Conservation (phyloP, 2,888 invertebrate species). For the Carcina quercana region DNA sequence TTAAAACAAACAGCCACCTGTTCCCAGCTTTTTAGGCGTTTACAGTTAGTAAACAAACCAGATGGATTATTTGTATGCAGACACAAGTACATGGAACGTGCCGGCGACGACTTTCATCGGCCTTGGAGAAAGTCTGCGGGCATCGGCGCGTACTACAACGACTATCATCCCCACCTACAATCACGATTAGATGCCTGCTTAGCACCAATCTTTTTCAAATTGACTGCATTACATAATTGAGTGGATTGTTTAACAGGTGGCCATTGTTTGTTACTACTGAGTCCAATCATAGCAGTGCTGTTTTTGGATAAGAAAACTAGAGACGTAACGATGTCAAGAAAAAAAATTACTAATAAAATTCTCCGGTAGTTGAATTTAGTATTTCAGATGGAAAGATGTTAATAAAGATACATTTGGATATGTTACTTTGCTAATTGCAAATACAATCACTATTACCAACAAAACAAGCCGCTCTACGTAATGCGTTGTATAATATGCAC, state of each 20-base stretch:
- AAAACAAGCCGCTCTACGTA: too few species aligned
- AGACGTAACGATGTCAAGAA: neutral
- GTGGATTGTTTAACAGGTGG: constrained; percentile 1
- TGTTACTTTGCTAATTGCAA: constrained; percentile 6
- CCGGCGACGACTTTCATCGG: constrained; percentile 58
- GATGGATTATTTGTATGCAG: constrained; percentile 48
- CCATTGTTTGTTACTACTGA: neutral
- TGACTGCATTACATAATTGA: constrained; percentile 24
- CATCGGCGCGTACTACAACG: constrained; percentile 47
- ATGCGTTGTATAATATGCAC: constrained; percentile 33
- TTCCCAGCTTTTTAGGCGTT: constrained; percentile 5
- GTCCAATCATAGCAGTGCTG: neutral
- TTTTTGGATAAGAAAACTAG: neutral
- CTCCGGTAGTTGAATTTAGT: neutral
- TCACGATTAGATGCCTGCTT: constrained; percentile 22
- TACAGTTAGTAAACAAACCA: constrained; percentile 13
- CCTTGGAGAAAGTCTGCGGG: constrained; percentile 59
- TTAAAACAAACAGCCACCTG: too few species aligned
- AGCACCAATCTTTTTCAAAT: constrained; percentile 18
- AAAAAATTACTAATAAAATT: neutral
- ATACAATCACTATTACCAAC: too few species aligned
- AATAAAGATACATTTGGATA: neutral
- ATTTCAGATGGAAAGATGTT: neutral
- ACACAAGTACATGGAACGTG: constrained; percentile 28
- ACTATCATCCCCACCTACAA: constrained; percentile 20